Percentiles rank a stretch among this genome's conserved stretches.
These are phyloP conservation scores for Sminthurinus signatus DNA, from an alignment of 1,140 invertebrate genomes.

Conservation along the genomic window DNA sequence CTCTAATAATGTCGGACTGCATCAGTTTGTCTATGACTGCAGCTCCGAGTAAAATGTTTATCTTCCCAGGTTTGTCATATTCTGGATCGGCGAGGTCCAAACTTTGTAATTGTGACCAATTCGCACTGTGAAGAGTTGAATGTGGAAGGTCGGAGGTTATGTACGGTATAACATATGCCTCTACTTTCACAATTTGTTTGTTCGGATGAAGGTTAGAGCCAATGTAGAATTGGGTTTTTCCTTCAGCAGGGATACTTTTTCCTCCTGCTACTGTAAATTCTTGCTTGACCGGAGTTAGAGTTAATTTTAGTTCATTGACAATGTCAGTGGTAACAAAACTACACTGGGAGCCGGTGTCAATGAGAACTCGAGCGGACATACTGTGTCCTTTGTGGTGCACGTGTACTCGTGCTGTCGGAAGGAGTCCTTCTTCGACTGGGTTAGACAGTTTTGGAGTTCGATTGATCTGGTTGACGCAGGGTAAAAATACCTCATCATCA, in stretches of 20 bases:
- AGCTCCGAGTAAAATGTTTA: neutral
- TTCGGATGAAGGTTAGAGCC: neutral
- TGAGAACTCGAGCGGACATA: neutral
- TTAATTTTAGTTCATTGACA: neutral
- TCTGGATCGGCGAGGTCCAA: slow-evolving; percentile 42
- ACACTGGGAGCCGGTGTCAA: slow-evolving; percentile 1
- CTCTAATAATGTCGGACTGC: neutral
- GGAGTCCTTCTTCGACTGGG: too few species aligned
- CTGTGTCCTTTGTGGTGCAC: neutral
- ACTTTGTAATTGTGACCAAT: neutral
- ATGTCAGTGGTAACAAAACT: neutral
- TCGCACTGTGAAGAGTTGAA: neutral
- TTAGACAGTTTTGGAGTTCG: too few species aligned
- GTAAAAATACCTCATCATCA: too few species aligned
- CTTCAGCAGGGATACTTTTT: neutral
- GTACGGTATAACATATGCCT: neutral
- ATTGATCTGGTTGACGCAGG: too few species aligned
- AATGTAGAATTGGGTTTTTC: neutral
- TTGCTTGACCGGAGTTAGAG: neutral
- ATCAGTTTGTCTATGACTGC: neutral
- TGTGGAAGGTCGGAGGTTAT: neutral
- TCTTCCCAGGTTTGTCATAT: neutral
- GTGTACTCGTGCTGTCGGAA: slow-evolving; percentile 3
- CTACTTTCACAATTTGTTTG: neutral
- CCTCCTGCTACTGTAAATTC: neutral